Conservation (phyloP, 1,140 invertebrate genomes). For the Zaprionus nigranus region DNA sequence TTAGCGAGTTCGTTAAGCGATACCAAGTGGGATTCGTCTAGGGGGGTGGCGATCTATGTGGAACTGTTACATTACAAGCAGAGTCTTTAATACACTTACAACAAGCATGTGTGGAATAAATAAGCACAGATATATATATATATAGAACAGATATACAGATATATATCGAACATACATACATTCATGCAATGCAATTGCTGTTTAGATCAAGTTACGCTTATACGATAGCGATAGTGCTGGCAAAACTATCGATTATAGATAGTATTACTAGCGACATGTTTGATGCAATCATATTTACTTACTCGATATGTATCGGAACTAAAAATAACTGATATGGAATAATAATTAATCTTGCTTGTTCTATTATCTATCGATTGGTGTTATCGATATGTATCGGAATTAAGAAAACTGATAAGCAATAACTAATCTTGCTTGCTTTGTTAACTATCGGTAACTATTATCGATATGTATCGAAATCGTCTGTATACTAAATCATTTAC, state of each 20-base stretch:
- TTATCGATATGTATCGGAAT: neutral
- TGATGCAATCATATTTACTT: too few species aligned
- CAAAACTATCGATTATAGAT: neutral
- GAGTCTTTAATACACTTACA: constrained; percentile 58
- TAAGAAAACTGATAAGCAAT: too few species aligned
- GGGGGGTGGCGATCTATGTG: neutral
- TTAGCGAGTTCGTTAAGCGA: neutral
- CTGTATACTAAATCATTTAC: too few species aligned
- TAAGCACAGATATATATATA: constrained; percentile 62
- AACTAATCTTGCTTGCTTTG: too few species aligned
- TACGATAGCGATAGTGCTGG: neutral
- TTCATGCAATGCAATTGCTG: neutral
- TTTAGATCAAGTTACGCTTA: constrained; percentile 54
- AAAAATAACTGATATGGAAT: neutral
- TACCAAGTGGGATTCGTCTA: neutral
- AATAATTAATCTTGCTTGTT: too few species aligned
- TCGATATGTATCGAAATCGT: too few species aligned
- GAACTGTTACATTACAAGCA: constrained; percentile 37
- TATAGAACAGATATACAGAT: constrained; percentile 11
- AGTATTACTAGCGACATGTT: too few species aligned
- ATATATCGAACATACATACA: constrained; percentile 56
- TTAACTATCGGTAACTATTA: too few species aligned
- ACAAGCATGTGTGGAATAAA: constrained; percentile 58
- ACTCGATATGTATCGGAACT: neutral
- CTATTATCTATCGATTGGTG: too few species aligned